Evolutionary conservation across 2,888 invertebrate species (phyloP), one percentile per base, ranked within the genome.

Genomic region (Thymelicus acteon): DNA sequence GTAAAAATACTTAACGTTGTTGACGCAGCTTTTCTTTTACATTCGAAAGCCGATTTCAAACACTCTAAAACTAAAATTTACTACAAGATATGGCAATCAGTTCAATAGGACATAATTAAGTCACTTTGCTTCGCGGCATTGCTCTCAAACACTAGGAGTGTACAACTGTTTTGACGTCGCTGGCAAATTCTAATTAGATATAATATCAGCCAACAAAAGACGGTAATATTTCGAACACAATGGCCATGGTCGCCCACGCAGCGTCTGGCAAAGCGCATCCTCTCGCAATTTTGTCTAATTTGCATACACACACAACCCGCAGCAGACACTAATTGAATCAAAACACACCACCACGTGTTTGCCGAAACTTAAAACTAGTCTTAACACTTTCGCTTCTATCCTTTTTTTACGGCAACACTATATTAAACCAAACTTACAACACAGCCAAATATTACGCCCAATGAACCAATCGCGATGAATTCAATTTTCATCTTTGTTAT

Each of bases 301-400:
- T 89, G 85, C 92, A 92, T 91, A 85, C 81, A 82, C 80, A 84
- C 83, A 82, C 81, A 79, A 78, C 10, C 72, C 74, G 72, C 69
- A 73, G 76, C 76, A 72, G 74, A 74, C 75, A 71, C 67, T 70
- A 79, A 76, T 76, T 76, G 75, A 82, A 85, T 86, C 83, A 82
- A 82, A 83, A 84, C 84, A 70, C 64, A 60, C 40, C 79, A 78
- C 72, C 60, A 69, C 79, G 75, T 84, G 80, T 85, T 82, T 82
- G 84, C 83, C 84, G 83, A 84, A 84, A 80, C 77, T 79, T 82
- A 80, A 86, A 89, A 88, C 86, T 82, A 86, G 84, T 78, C 80
- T 84, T 90, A 90, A 92, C 91, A 93, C 92, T 92, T 91, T 91
- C 90, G 85, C 89, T 91, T 85, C 87, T 88, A 87, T 87, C 84